A percentile compares a stretch with the other conserved stretches of the same genome.
These are phyloP conservation scores for Oopsacas minuta DNA, from an alignment of 37 sponge, comb jelly and placozoan species.

Conservation along the genomic window DNA sequence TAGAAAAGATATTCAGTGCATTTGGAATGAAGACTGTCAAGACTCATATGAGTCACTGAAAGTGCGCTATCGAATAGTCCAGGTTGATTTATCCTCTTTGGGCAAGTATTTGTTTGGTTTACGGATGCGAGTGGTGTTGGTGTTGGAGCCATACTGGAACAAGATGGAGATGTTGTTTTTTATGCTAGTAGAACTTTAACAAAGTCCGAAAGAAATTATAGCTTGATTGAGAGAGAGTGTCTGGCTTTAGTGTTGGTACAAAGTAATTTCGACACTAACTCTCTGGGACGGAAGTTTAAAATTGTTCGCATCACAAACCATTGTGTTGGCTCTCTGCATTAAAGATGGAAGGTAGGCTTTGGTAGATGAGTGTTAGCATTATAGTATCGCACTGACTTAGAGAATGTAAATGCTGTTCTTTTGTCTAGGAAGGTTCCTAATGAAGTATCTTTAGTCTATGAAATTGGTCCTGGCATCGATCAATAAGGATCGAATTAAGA, in stretches of 20 bases:
- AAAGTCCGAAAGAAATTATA: conserved; percentile 31
- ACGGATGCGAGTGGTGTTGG: conserved; percentile 32
- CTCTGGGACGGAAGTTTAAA: conserved; percentile 23
- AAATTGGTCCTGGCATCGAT: not conserved
- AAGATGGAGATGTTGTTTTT: conserved; percentile 26
- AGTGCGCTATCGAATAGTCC: not conserved
- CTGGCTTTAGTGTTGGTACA: conserved; percentile 29
- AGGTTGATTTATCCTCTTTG: conserved; percentile 20
- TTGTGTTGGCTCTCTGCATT: conserved; percentile 39
- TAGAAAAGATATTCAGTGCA: conserved; percentile 19
- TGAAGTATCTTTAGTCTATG: not conserved
- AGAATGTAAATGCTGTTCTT: conserved; percentile 40
- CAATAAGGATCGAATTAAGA: not conserved
- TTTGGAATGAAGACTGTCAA: conserved; percentile 21
- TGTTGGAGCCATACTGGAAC: conserved; percentile 29
- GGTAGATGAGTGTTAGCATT: conserved; percentile 31
- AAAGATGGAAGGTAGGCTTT: conserved; percentile 39
- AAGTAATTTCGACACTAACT: conserved; percentile 42
- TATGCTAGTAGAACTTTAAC: conserved; percentile 32
- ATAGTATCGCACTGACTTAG: conserved; percentile 23
- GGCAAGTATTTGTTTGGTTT: not conserved
- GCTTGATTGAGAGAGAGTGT: conserved; percentile 26
- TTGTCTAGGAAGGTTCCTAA: conserved; percentile 19
- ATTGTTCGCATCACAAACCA: conserved; percentile 34
- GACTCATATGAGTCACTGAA: conserved; percentile 14